Conservation (phyloP, 2,888 invertebrate genomes). For the Rhingia campestris region DNA sequence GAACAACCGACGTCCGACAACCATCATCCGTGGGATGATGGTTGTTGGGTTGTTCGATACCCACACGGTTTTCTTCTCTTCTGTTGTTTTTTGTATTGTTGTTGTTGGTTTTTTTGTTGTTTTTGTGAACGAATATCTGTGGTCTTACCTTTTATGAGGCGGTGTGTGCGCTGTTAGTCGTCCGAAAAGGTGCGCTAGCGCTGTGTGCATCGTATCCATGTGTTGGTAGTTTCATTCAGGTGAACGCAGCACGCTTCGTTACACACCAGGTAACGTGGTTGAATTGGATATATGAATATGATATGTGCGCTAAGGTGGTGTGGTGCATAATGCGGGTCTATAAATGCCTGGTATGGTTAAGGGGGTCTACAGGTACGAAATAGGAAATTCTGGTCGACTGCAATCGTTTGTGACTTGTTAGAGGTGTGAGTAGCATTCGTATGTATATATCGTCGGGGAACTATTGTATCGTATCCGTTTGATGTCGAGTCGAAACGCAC, state of each 20-base stretch:
- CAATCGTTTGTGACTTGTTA: background rate
- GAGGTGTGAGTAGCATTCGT: constrained; percentile 9
- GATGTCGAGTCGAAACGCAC: constrained; percentile 16
- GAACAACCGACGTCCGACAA: constrained; percentile 67
- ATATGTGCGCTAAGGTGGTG: background rate
- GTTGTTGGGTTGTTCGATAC: constrained; percentile 62
- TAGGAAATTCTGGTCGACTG: constrained; percentile 62
- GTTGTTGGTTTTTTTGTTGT: constrained; percentile 4
- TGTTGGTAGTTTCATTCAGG: constrained; percentile 68
- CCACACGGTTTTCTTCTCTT: constrained; percentile 58
- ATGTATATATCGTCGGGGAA: background rate
- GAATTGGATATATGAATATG: too few relatives aligned
- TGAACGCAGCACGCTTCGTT: constrained; percentile 65
- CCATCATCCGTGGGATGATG: constrained; percentile 72
- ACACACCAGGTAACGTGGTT: constrained; percentile 38
- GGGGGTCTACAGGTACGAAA: constrained; percentile 53
- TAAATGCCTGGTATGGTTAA: constrained; percentile 50
- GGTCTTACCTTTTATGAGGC: constrained; percentile 69
- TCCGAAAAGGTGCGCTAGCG: background rate
- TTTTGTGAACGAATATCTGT: constrained; percentile 63
- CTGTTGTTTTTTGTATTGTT: constrained; percentile 21
- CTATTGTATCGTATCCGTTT: constrained; percentile 43
- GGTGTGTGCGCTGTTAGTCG: constrained; percentile 11
- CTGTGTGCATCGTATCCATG: constrained; percentile 18
- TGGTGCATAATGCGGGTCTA: constrained; percentile 4